A percentile compares a stretch with the other conserved stretches of the same genome.
These are phyloP conservation scores for Indri indri DNA, from an alignment of 2,113 vertebrate species.

Conservation along the genomic window DNA sequence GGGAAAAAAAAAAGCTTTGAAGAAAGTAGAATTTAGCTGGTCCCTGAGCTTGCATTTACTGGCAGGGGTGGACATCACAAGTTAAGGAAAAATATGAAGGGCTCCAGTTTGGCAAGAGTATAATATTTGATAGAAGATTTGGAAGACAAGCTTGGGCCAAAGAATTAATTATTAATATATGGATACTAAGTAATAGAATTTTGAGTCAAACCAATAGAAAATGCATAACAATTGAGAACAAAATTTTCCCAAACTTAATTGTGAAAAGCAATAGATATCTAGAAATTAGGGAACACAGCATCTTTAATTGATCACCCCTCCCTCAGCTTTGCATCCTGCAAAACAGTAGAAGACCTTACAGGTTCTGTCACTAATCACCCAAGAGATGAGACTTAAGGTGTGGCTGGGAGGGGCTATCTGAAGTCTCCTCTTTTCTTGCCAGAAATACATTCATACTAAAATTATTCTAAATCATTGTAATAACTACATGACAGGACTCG, in stretches of 20 bases:
- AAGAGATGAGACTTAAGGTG: conserved; percentile 48
- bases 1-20: background rate
- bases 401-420: conserved; percentile 50
- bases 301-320: background rate
- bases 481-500: conserved; percentile 36
- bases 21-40: background rate
- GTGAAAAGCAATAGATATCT: background rate
- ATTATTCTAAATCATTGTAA: conserved; percentile 50
- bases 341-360: background rate
- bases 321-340: background rate
- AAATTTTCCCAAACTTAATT: background rate
- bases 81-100: background rate
- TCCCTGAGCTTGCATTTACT: background rate
- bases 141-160: background rate
- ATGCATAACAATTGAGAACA: background rate
- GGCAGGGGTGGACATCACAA: background rate
- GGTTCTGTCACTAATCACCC: background rate
- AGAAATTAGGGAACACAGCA: background rate
- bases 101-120: background rate
- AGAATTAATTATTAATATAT: background rate
- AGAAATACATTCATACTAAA: conserved; percentile 58
- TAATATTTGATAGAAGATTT: background rate
- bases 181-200: background rate
- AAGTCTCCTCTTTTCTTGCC: conserved; percentile 25
- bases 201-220: background rate